Percentiles rank a stretch among this genome's conserved stretches.
These are phyloP conservation scores for Vespertilio murinus DNA, from an alignment of 2,797 vertebrate species.

Conservation along the genomic window DNA sequence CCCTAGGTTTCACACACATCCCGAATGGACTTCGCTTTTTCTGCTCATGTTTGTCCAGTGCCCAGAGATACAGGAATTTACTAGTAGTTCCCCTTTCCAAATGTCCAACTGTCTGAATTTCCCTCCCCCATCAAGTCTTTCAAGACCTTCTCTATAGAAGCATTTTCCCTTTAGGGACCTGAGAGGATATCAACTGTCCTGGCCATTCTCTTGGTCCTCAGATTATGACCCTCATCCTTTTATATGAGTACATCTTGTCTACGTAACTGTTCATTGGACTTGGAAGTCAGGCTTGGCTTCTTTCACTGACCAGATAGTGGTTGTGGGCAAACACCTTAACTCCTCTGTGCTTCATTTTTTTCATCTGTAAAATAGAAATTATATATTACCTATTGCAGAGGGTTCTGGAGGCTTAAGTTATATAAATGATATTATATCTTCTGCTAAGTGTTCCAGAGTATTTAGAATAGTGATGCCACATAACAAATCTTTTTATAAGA, in stretches of 20 bases:
- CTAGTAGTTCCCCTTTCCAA: background rate
- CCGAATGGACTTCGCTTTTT: background rate
- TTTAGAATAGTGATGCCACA: background rate
- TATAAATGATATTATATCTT: background rate
- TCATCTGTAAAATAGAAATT: conserved; percentile 1
- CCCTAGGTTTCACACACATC: background rate
- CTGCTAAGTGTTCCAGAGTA: background rate
- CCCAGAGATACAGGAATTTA: background rate
- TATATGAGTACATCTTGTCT: background rate
- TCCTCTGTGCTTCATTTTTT: background rate
- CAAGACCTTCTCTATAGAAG: background rate
- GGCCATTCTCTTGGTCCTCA: background rate
- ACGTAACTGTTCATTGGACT: background rate
- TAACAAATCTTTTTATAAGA: background rate
- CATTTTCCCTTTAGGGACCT: background rate
- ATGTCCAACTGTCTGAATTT: background rate
- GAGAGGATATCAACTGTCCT: background rate
- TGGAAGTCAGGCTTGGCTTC: background rate
- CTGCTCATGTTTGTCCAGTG: background rate
- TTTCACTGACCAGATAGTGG: background rate
- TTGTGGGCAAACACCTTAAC: background rate
- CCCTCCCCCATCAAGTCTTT: background rate
- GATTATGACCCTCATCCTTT: background rate
- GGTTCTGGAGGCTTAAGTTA: background rate
- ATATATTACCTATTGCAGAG: background rate